phyloP scores from a whole-genome alignment of 2,888 invertebrate species.

The Ectemnius continuus region DNA sequence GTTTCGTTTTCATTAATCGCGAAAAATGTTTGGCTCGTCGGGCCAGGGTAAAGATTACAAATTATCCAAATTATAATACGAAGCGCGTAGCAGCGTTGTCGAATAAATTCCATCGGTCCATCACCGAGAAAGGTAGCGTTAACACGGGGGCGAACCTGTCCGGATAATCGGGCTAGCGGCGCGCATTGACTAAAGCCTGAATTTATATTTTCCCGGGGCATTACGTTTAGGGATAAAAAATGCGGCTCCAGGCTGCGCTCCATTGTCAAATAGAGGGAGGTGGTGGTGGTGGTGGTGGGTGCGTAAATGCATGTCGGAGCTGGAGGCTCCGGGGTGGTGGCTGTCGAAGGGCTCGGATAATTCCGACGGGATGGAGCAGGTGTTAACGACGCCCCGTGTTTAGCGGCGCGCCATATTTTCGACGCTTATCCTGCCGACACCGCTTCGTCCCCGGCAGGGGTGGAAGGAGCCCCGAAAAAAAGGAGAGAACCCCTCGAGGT shows the following conservation, averaged over 20 bases:
- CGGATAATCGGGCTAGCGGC: neutral
- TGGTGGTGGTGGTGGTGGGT: slow-evolving; percentile 31
- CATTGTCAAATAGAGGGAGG: slow-evolving; percentile 46
- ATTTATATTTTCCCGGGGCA: slow-evolving; percentile 33
- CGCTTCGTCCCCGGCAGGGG: slow-evolving; percentile 18
- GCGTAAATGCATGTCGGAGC: slow-evolving; percentile 14
- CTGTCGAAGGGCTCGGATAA: slow-evolving; percentile 55
- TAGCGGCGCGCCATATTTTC: slow-evolving; percentile 60
- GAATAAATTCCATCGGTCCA: neutral
- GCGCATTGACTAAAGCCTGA: neutral
- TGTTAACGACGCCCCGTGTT: slow-evolving; percentile 69
- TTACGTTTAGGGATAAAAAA: slow-evolving; percentile 22
- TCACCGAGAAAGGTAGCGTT: neutral
- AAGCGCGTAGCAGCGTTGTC: slow-evolving; percentile 19
- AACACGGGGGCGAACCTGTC: neutral
- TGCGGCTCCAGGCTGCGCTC: slow-evolving; percentile 17
- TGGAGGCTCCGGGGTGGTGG: neutral
- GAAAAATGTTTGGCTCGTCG: slow-evolving; percentile 32
- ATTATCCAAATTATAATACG: slow-evolving; percentile 34
- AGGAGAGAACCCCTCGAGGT: slow-evolving; percentile 25
- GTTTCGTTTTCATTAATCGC: slow-evolving; percentile 36
- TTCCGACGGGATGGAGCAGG: slow-evolving; percentile 69
- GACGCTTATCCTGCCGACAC: slow-evolving; percentile 55
- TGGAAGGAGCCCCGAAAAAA: slow-evolving; percentile 21
- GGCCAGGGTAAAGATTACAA: slow-evolving; percentile 29